These are phyloP conservation scores for Hoplostethus atlanticus DNA, from an alignment of 2,797 vertebrate genomes.

Conservation along the genomic window DNA sequence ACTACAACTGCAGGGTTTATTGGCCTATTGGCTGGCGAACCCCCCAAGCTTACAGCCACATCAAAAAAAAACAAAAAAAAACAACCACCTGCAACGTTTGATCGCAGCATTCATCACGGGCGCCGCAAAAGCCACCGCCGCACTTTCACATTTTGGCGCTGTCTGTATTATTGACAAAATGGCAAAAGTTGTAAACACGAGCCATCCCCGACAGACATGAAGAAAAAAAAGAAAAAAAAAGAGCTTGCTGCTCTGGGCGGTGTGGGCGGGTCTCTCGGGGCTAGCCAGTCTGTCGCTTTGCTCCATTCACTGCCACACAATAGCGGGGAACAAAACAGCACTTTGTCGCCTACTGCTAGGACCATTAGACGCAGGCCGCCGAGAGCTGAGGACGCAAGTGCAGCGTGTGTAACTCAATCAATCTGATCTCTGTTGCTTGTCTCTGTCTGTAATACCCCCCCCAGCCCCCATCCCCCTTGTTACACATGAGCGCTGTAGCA, in stretches of 20 bases:
- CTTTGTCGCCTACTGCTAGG: slow-evolving; percentile 78
- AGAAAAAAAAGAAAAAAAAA: too few species aligned
- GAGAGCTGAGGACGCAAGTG: slow-evolving; percentile 70
- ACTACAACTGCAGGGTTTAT: neutral
- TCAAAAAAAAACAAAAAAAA: too few species aligned
- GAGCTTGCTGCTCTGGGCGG: slow-evolving; percentile 21
- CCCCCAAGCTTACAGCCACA: too few species aligned
- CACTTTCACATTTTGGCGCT: too few species aligned
- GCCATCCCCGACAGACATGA: neutral
- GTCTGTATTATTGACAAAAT: too few species aligned
- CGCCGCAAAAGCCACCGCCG: too few species aligned
- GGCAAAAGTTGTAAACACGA: too few species aligned
- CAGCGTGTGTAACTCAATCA: slow-evolving; percentile 83
- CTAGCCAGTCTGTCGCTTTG: slow-evolving; percentile 35
- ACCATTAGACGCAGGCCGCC: slow-evolving; percentile 70
- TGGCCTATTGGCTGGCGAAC: neutral
- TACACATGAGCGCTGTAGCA: slow-evolving; percentile 73
- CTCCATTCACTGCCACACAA: slow-evolving; percentile 72
- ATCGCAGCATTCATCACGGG: neutral
- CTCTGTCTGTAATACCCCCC: slow-evolving; percentile 58
- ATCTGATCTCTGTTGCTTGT: slow-evolving; percentile 76
- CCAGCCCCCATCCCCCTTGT: slow-evolving; percentile 17
- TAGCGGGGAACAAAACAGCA: slow-evolving; percentile 75
- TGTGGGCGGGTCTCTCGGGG: slow-evolving; percentile 25
- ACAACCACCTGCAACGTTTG: too few species aligned